Evolutionary conservation across 2,797 vertebrate genomes (phyloP).

Genomic region (Synanceia verrucosa): DNA sequence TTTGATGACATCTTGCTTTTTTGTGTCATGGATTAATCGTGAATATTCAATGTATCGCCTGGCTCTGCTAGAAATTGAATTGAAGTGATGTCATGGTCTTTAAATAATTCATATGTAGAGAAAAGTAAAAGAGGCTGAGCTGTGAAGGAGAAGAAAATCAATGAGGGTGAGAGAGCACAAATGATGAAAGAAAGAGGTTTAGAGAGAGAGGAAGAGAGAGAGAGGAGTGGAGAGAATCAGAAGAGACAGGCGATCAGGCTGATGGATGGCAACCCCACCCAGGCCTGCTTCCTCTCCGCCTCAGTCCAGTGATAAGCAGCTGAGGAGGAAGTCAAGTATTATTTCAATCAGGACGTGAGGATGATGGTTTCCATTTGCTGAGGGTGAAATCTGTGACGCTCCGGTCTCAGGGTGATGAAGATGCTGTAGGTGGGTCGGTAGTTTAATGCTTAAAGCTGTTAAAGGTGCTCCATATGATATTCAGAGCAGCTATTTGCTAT

Average conservation of each 20-base stretch:
- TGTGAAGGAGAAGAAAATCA: constrained; percentile 61
- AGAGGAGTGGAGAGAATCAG: constrained; percentile 34
- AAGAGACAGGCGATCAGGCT: constrained; percentile 51
- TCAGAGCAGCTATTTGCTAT: background rate
- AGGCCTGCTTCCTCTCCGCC: constrained; percentile 43
- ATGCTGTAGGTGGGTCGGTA: constrained; percentile 21
- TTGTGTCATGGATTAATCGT: background rate
- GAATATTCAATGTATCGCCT: constrained; percentile 9
- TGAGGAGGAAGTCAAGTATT: constrained; percentile 61
- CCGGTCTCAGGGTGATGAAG: constrained; percentile 18
- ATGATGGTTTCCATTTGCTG: constrained; percentile 22
- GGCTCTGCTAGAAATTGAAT: constrained; percentile 34
- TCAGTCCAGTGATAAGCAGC: constrained; percentile 46
- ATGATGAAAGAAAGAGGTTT: background rate
- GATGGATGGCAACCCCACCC: constrained; percentile 71
- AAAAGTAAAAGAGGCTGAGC: constrained; percentile 73
- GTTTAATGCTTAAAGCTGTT: constrained; percentile 14
- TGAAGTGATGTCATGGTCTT: constrained; percentile 75
- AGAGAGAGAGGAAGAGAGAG: constrained; percentile 14
- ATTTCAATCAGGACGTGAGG: constrained; percentile 44
- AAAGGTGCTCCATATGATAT: background rate
- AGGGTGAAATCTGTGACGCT: constrained; percentile 17
- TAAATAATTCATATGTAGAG: constrained; percentile 81
- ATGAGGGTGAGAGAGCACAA: constrained; percentile 34
- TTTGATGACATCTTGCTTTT: background rate